Base-by-base conservation (phyloP, 2,888 invertebrate species). In the Xestia c-nigrum region DNA sequence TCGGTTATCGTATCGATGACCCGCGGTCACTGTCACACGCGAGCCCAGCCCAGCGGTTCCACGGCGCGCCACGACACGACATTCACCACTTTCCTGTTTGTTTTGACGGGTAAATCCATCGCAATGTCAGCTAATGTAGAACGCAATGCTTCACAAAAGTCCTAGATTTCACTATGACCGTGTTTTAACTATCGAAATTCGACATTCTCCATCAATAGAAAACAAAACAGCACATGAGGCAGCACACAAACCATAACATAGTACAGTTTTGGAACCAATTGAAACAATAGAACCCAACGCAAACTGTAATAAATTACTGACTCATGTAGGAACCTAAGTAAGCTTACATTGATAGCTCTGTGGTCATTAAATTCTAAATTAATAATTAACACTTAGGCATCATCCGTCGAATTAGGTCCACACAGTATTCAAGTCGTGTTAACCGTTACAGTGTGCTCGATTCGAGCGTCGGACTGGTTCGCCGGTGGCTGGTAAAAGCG, bases 391-490 rank as follows among this genome's bases (percentile, higher is more conserved):
- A 74, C 72, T 79, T 68, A 75, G 69, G 76, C 84, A 86, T 86
- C 81, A 87, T 86, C 88, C 88, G 89, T 87, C 57, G 80, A 79
- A 80, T 87, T 87, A 89, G 87, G 84, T 87, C 84, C 85, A 87
- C 88, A 87, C 86, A 85, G 85, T 89, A 91, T 89, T 91, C 90
- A 93, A 93, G 94, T 91, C 93, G 94, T 91, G 90, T 92, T 87
- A 93, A 96, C 96, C 96, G 96, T 96, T 96, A 96, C 94, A 89
- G 92, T 95, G 96, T 95, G 92, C 96, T 89, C 96, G 94, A 91
- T 96, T 96, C 93, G 91, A 89, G 87, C 90, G 91, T 84, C 91
- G 90, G 95, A 95, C 96, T 95, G 96, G 96, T 95, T 95, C 92
- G 92, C 91, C 88, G 89, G 89, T 90, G 92, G 91, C 86, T 90